Evolutionary conservation across 2,888 invertebrate species (phyloP), one percentile per base, ranked within the genome.

Genomic region (Meteorus cinctellus): DNA sequence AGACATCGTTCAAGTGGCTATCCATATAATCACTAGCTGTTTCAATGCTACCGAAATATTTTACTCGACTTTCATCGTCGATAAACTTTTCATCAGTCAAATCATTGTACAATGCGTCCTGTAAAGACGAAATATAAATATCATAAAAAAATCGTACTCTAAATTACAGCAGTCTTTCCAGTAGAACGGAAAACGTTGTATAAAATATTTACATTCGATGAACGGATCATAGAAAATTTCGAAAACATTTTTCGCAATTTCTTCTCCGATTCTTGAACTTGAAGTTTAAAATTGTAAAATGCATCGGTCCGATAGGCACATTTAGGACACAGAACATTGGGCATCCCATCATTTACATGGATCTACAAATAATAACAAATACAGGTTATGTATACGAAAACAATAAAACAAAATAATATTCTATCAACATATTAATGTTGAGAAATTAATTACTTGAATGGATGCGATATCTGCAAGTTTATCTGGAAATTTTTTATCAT

Each of bases 401-500:
- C 14, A 55, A 4, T n/a, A n/a, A 6, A 31, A 19, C 16, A 45
- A n/a, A 67, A 14, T 4, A 67, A 3, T 19, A 1, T 45, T 36
- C n/a, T 6, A 68, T 16, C 8, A 68, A 51, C 19, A 51, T 36
- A 41, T 16, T 41, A 24, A 24, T 24, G 24, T 24, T 8, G 12
- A 41, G 12, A 41, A 41, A 41, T 41, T 8, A 34, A 8, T 51
- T 78, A 84, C 87, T 82, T 85, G 76, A 65, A 86, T 84, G 2
- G 85, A 85, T 2, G 89, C 81, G 12, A 89, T 76, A 77, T 89
- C 86, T 0, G 86, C 80, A 14, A 89, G 85, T 81, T 89, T 89
- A 41, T 81, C 80, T 0, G 87, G 81, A 16, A 89, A 80, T 80
- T 86, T 85, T 71, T 86, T 86, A 19, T 78, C 80, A 36, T 81